These are phyloP conservation scores for Cryptus viduatorius DNA, from an alignment of 2,888 invertebrate genomes.

Conservation along the genomic window DNA sequence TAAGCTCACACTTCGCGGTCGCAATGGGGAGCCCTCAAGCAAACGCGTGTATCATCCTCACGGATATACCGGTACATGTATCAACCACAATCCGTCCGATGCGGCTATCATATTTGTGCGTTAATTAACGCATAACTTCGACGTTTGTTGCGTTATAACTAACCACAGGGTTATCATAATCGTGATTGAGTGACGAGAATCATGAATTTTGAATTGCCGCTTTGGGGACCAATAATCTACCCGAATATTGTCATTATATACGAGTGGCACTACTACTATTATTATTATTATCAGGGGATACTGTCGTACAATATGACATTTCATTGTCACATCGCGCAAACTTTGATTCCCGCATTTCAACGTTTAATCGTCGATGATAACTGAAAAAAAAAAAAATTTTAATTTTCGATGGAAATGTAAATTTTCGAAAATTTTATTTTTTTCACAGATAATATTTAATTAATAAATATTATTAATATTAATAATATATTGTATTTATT, in stretches of 20 bases:
- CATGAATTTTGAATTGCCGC: not conserved
- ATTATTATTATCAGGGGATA: not conserved
- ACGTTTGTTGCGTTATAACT: not conserved
- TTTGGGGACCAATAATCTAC: not conserved
- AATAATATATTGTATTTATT: too few species aligned
- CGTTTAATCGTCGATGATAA: too few species aligned
- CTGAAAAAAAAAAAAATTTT: too few species aligned
- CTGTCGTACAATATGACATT: not conserved
- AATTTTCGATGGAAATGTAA: too few species aligned
- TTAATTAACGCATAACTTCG: slow-evolving; percentile 16
- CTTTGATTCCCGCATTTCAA: too few species aligned
- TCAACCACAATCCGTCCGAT: not conserved
- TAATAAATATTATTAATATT: too few species aligned
- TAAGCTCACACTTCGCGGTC: slow-evolving; percentile 1
- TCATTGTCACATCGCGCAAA: too few species aligned
- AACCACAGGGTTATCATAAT: not conserved
- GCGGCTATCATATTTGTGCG: not conserved
- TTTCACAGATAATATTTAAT: too few species aligned
- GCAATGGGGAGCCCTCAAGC: slow-evolving; percentile 3
- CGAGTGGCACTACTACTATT: not conserved
- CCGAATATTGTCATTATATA: not conserved
- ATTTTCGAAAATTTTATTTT: too few species aligned
- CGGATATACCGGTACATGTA: not conserved
- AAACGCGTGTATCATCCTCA: not conserved
- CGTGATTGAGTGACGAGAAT: not conserved